A percentile compares a stretch with the other conserved stretches of the same genome.
These are phyloP conservation scores for Catharus fuscescens DNA, from an alignment of 2,113 vertebrate genomes.

Conservation along the genomic window DNA sequence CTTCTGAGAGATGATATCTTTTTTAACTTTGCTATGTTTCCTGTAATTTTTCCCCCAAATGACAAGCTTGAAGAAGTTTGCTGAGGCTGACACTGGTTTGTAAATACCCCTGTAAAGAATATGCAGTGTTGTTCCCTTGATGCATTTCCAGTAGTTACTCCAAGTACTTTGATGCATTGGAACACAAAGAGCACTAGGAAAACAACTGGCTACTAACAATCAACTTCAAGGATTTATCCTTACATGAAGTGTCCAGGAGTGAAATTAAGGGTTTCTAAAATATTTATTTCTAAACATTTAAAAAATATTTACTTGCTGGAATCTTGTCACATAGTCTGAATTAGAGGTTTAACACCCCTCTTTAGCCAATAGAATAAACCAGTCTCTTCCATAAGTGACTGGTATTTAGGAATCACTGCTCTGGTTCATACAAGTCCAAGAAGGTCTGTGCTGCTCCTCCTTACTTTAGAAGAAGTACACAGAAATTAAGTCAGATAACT, in stretches of 20 bases:
- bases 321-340: background rate
- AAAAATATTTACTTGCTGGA: background rate
- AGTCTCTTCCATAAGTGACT: background rate
- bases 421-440: background rate
- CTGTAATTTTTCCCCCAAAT: background rate
- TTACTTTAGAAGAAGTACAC: background rate
- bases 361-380: background rate
- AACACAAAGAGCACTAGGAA: background rate
- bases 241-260: background rate
- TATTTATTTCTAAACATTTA: background rate
- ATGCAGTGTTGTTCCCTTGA: background rate
- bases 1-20: background rate
- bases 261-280: background rate
- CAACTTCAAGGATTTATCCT: background rate
- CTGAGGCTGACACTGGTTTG: background rate
- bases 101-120: background rate
- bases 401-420: background rate
- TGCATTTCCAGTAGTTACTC: background rate
- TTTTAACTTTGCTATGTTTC: background rate
- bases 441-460: background rate
- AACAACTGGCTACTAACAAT: background rate
- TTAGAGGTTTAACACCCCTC: background rate
- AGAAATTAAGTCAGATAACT: background rate
- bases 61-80: background rate
- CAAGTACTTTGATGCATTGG: background rate